phyloP scores from a whole-genome alignment of 1,140 invertebrate species.

The Temnothorax nylanderi region DNA sequence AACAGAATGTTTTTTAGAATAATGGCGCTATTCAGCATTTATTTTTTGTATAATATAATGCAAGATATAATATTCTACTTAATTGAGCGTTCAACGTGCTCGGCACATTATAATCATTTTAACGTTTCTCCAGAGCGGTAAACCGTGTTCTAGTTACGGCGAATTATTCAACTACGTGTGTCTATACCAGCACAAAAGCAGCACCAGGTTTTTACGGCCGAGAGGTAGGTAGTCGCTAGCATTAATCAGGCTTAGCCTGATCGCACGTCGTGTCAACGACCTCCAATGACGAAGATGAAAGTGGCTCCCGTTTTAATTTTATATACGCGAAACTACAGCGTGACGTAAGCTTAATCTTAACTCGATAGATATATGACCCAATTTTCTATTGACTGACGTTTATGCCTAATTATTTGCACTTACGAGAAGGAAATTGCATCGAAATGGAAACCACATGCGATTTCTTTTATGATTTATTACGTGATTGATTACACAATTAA shows the following conservation, averaged over 20 bases:
- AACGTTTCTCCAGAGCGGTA: not conserved
- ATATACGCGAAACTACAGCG: not conserved
- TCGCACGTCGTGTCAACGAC: slow-evolving; percentile 18
- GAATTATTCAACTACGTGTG: slow-evolving; percentile 8
- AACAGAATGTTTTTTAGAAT: not conserved
- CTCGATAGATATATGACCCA: slow-evolving; percentile 9
- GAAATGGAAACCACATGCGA: not conserved
- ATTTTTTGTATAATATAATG: not conserved
- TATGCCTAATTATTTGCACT: slow-evolving; percentile 8
- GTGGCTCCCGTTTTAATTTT: slow-evolving; percentile 42
- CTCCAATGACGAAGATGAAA: slow-evolving; percentile 16
- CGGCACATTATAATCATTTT: not conserved
- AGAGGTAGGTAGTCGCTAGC: not conserved
- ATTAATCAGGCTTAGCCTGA: slow-evolving; percentile 20
- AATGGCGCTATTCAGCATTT: not conserved
- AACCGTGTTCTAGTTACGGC: slow-evolving; percentile 22
- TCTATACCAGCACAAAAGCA: not conserved
- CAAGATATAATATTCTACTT: slow-evolving; percentile 8
- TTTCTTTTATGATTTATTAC: slow-evolving; percentile 7
- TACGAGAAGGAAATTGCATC: slow-evolving; percentile 7
- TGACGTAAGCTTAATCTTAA: slow-evolving; percentile 47
- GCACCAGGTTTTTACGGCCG: not conserved
- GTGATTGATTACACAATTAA: not conserved
- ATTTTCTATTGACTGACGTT: slow-evolving; percentile 7
- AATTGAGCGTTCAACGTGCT: slow-evolving; percentile 17